phyloP scores from a whole-genome alignment of 2,113 vertebrate genomes.

The Anseranas semipalmata region DNA sequence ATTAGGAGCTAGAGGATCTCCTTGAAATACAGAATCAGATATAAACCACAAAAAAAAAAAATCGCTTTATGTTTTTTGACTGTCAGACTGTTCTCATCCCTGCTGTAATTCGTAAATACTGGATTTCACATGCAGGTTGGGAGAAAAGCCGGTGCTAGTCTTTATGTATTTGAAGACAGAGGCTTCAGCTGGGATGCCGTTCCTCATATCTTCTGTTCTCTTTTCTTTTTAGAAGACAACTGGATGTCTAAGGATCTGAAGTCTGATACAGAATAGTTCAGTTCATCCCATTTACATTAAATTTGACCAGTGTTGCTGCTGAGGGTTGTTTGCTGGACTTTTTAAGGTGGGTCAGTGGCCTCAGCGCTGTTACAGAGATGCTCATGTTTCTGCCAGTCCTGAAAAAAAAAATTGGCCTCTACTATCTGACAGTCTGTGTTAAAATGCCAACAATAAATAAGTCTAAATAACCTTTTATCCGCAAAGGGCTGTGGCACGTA shows the following conservation, averaged over 20 bases:
- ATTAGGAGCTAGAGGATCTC: background rate
- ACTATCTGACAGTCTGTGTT: background rate
- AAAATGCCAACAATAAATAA: background rate
- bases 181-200: background rate
- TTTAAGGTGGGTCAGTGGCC: background rate
- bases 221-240: background rate
- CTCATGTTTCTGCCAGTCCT: background rate
- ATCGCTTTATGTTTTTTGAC: background rate
- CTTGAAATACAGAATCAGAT: background rate
- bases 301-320: background rate
- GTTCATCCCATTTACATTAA: rapidly evolving
- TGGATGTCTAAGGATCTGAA: background rate
- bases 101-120: background rate
- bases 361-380: background rate
- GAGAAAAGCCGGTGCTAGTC: background rate
- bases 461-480: background rate
- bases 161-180: background rate
- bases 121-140: background rate
- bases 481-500: background rate
- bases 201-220: rapidly evolving
- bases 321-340: background rate
- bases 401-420: background rate
- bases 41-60: background rate
- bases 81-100: background rate
- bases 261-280: background rate